phyloP scores from a whole-genome alignment of 2,797 vertebrate species.

The Cyprinella venusta region DNA sequence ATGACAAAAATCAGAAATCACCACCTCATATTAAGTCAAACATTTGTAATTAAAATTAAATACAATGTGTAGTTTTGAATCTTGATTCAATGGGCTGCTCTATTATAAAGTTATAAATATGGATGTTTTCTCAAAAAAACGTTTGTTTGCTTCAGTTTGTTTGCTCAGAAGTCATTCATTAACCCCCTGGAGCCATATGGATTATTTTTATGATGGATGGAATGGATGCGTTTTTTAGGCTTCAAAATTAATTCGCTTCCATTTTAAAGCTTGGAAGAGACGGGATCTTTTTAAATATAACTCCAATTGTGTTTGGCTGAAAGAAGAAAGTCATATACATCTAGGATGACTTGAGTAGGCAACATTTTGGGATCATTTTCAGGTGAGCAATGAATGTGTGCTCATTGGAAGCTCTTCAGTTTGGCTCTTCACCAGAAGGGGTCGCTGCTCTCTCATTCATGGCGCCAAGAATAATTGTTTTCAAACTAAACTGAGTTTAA shows the following conservation, averaged over 20 bases:
- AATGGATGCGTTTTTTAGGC: too few relatives aligned
- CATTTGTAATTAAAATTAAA: not conserved
- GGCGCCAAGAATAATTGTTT: conserved; percentile 22
- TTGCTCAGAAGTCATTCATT: too few relatives aligned
- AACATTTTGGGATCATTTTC: not conserved
- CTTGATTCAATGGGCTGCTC: not conserved
- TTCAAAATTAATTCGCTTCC: too few relatives aligned
- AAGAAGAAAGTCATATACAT: not conserved
- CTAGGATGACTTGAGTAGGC: not conserved
- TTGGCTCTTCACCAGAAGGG: conserved; percentile 74
- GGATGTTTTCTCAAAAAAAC: too few relatives aligned
- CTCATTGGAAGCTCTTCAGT: not conserved
- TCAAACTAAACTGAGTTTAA: not conserved
- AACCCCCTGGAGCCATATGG: too few relatives aligned
- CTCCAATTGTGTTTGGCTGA: not conserved
- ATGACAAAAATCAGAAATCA: not conserved
- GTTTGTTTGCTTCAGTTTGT: too few relatives aligned
- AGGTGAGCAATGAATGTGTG: not conserved
- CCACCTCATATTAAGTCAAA: not conserved
- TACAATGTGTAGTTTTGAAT: not conserved
- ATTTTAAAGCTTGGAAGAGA: not conserved
- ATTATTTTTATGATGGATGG: too few relatives aligned
- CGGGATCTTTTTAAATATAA: too few relatives aligned
- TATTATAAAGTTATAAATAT: too few relatives aligned
- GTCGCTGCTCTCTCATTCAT: conserved; percentile 74